Evolutionary conservation across 2,888 invertebrate species (phyloP).

Genomic region (Dicranocentrus wangi): DNA sequence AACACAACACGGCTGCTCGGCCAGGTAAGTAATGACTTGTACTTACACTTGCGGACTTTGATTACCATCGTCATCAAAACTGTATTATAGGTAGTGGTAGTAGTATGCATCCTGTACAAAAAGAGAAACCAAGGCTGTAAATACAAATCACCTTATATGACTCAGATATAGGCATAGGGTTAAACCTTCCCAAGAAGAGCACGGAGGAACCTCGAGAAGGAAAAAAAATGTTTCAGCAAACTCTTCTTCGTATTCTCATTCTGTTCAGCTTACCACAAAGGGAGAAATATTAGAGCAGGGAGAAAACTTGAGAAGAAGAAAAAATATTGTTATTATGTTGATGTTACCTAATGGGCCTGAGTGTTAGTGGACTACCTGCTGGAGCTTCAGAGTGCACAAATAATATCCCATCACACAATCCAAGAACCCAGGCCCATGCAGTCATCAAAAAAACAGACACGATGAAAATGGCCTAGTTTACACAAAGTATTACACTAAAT

Average conservation of each 20-base stretch:
- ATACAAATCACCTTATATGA: background rate
- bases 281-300: conserved; percentile 9
- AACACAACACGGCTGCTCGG: conserved; percentile 36
- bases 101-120: too few species aligned
- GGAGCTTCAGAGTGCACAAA: conserved; percentile 8
- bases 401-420: background rate
- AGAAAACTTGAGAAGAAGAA: conserved; percentile 14
- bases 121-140: background rate
- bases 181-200: too few species aligned
- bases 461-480: conserved; percentile 63
- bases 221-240: conserved; percentile 19
- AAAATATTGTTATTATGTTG: conserved; percentile 49
- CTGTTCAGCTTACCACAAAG: background rate
- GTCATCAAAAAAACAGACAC: conserved; percentile 37
- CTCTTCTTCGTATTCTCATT: background rate
- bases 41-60: conserved; percentile 60
- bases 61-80: conserved; percentile 53
- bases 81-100: too few species aligned
- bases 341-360: conserved; percentile 48
- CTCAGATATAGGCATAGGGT: too few species aligned
- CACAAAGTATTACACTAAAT: conserved; percentile 67
- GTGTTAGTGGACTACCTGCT: conserved; percentile 57
- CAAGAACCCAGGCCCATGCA: background rate
- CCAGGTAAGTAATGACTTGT: conserved; percentile 57
- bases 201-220: too few species aligned